These are phyloP conservation scores for Ylistrum balloti DNA, from an alignment of 1,140 invertebrate genomes.

Conservation along the genomic window DNA sequence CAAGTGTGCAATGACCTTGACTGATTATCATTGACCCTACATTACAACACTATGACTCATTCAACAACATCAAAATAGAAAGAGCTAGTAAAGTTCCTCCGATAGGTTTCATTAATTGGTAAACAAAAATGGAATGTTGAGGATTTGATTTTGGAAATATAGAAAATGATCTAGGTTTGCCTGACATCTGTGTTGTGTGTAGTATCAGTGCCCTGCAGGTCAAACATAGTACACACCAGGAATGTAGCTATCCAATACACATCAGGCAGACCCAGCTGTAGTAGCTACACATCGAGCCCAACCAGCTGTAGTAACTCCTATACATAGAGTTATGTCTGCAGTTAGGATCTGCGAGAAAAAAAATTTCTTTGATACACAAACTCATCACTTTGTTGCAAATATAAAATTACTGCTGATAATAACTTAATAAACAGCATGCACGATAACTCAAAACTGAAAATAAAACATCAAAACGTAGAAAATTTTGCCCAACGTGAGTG, in stretches of 20 bases:
- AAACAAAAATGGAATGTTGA: background rate
- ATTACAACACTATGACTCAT: background rate
- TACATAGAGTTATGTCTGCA: background rate
- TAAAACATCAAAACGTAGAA: too few relatives aligned
- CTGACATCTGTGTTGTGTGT: background rate
- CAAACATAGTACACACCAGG: background rate
- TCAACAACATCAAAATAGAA: background rate
- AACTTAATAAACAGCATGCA: too few relatives aligned
- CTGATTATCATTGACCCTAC: background rate
- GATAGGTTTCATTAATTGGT: background rate
- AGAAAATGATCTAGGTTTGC: background rate
- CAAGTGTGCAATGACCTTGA: background rate
- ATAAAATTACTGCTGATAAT: too few relatives aligned
- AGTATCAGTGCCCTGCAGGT: background rate
- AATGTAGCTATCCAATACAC: background rate
- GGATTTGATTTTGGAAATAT: background rate
- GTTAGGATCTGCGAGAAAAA: background rate
- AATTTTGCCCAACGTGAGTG: too few relatives aligned
- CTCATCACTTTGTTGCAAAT: background rate
- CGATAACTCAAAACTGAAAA: too few relatives aligned
- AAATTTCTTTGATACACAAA: background rate
- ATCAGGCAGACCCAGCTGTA: background rate
- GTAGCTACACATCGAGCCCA: too few relatives aligned
- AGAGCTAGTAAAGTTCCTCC: background rate
- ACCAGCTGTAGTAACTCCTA: background rate